A percentile compares a stretch with the other conserved stretches of the same genome.
phyloP scores from a whole-genome alignment of 1,140 invertebrate genomes.

The Pachypeltis micranthus region DNA sequence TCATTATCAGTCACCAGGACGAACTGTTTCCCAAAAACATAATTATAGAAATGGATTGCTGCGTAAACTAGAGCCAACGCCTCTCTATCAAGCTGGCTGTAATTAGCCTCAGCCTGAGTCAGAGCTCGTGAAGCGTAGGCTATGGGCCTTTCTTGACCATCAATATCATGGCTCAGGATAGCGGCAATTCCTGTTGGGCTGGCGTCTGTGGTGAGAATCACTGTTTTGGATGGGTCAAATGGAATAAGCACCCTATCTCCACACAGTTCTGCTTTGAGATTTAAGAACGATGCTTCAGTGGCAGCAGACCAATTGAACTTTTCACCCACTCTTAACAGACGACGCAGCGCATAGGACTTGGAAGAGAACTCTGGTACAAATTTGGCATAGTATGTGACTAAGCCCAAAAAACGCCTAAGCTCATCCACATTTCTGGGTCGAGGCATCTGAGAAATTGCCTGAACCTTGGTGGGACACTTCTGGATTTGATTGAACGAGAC shows the following conservation, averaged over 20 bases:
- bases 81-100: slow-evolving; percentile 38
- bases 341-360: too few relatives aligned
- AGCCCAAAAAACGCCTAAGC: slow-evolving; percentile 29
- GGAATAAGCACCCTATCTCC: too few relatives aligned
- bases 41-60: slow-evolving; percentile 34
- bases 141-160: slow-evolving; percentile 34
- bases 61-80: slow-evolving; percentile 34
- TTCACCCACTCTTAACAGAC: too few relatives aligned
- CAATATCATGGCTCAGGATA: slow-evolving; percentile 26
- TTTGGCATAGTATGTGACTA: slow-evolving; percentile 31
- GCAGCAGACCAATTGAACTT: too few relatives aligned
- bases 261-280: too few relatives aligned
- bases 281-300: too few relatives aligned
- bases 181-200: slow-evolving; percentile 29
- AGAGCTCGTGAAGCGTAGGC: slow-evolving; percentile 37
- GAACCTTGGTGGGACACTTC: too few relatives aligned
- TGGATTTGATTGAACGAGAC: too few relatives aligned
- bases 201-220: slow-evolving; percentile 37
- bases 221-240: slow-evolving; percentile 31
- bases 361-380: slow-evolving; percentile 30
- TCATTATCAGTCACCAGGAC: too few relatives aligned
- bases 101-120: slow-evolving; percentile 27
- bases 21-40: slow-evolving; percentile 18
- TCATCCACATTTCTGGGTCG: slow-evolving; percentile 14
- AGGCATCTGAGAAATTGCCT: too few relatives aligned